phyloP scores from a whole-genome alignment of 2,888 invertebrate species.

The Ferdinandea cuprea region DNA sequence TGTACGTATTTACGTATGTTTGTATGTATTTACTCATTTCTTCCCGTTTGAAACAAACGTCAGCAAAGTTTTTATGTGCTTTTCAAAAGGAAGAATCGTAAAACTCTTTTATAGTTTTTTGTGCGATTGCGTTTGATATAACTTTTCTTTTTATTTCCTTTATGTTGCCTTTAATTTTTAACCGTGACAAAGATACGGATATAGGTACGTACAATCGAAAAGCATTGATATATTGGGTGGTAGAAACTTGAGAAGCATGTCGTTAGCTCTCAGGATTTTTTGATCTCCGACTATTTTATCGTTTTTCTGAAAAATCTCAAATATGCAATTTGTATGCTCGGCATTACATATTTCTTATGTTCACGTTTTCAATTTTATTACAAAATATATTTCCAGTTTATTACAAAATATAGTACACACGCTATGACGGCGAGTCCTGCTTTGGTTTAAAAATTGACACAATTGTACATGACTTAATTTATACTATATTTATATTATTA shows the following conservation, averaged over 20 bases:
- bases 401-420: not conserved
- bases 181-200: constrained; percentile 36
- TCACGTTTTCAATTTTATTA: constrained; percentile 20
- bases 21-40: not conserved
- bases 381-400: constrained; percentile 10
- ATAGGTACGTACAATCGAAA: constrained; percentile 15
- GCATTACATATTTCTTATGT: constrained; percentile 26
- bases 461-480: constrained; percentile 11
- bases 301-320: constrained; percentile 15
- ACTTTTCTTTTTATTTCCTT: constrained; percentile 53
- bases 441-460: not conserved
- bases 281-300: constrained; percentile 9
- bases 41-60: constrained; percentile 33
- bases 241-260: not conserved
- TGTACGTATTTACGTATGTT: not conserved
- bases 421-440: not conserved
- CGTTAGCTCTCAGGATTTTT: not conserved
- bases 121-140: constrained; percentile 68
- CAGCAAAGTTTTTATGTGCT: constrained; percentile 52
- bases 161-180: constrained; percentile 51
- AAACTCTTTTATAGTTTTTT: constrained; percentile 70
- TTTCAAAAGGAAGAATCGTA: constrained; percentile 61
- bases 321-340: constrained; percentile 30
- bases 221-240: constrained; percentile 21
- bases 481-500: constrained; percentile 9